Base-by-base conservation (phyloP, 2,797 vertebrate genomes). In the Pampus argenteus region DNA sequence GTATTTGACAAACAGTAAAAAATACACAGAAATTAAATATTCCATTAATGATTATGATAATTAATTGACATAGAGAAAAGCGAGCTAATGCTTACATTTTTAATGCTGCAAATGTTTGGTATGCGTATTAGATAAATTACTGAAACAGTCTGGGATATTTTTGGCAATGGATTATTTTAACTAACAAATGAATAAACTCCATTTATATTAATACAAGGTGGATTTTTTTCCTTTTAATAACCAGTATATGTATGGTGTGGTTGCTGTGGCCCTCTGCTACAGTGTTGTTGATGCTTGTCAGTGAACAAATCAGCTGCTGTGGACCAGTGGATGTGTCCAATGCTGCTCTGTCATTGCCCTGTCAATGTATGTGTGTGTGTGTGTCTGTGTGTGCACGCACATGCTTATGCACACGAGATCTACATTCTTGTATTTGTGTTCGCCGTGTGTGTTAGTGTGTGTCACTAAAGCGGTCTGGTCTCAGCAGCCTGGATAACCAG, bases 401-500 rank as follows among this genome's bases (percentile, higher is more conserved):
- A n/a, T 70, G 38, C 15, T 60, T 69, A n/a, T 60, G 52, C 54
- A 59, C 26, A 45, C n/a, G 69, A 79, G 58, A 71, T 73, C 45
- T 56, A 63, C 44, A 59, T 79, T 62, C 57, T 79, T 74, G 56
- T 71, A 8, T 75, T 66, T 59, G 57, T 78, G 72, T 85, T 83
- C 78, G 81, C 63, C 40, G 45, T 59, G 66, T 51, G 65, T 42
- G 38, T 22, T 38, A 9, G 71, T 56, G 71, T 65, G 60, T 82
- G 74, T 79, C 61, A 56, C 71, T 73, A 47, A 79, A 72, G 73
- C 86, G 74, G 83, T 54, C 68, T 61, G 83, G 82, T 90, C 85
- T 88, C 84, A 74, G 86, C 83, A 85, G 82, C 85, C 81, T 79
- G 90, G 83, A 91, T 91, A 91, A 91, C 86, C 81, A 81, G 88